Evolutionary conservation across 1,140 invertebrate species (phyloP).

Genomic region (Caerostris darwini): DNA sequence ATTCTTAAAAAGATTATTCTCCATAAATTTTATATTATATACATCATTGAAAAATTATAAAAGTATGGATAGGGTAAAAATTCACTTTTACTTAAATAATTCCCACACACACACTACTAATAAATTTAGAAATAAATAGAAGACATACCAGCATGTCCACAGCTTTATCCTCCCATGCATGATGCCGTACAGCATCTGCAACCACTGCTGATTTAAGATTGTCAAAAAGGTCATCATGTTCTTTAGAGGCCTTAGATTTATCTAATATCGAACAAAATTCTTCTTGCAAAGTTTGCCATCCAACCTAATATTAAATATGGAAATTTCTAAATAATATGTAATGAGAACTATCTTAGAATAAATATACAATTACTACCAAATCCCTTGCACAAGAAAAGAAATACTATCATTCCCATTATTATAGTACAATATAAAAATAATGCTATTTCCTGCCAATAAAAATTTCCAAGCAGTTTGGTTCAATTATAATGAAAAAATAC

Average conservation of each 20-base stretch:
- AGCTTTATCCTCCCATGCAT: constrained; percentile 96
- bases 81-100: background rate
- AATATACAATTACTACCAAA: no score
- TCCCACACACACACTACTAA: no score
- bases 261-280: constrained; percentile 92
- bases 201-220: constrained; percentile 93
- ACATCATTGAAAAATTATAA: background rate
- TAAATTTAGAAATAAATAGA: background rate
- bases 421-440: no score
- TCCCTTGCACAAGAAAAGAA: no score
- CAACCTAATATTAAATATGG: constrained; percentile 83
- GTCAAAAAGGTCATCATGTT: constrained; percentile 95
- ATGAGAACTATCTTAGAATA: no score
- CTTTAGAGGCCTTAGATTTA: constrained; percentile 86
- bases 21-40: background rate
- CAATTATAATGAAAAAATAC: no score
- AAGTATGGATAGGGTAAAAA: background rate
- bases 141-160: constrained; percentile 83
- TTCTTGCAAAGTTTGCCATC: constrained; percentile 92
- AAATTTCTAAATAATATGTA: no score
- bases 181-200: constrained; percentile 90
- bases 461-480: no score
- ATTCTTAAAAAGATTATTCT: constrained; percentile 4
- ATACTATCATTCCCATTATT: no score
- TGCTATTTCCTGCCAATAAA: no score